Base-by-base conservation (phyloP, 2,888 invertebrate species). In the Hydrotaea diabolus region DNA sequence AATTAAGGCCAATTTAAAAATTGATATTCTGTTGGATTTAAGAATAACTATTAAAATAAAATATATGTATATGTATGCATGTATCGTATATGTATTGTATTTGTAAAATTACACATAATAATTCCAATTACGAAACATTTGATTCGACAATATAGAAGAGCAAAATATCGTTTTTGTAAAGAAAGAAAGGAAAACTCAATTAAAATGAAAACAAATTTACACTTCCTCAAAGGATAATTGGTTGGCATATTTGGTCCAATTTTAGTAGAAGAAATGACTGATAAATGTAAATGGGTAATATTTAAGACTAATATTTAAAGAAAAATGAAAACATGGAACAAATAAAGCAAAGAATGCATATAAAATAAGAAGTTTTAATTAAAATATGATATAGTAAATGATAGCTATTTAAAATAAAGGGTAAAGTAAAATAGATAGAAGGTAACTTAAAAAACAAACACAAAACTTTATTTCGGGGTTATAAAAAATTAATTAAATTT, bases 1-100 rank as follows among this genome's bases (percentile, higher is more conserved):
- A 76, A 76, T 84, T 49, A 78, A 84, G 78, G 78, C 80, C 84
- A 81, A 81, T 78, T 81, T 79, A 81, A 81, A 81, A 81, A 46
- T 80, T 72, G 46, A 49, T 77, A 26, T 74, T n/a, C 7, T 77
- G 59, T 53, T 59, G 57, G 31, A 64, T 21, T 72, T 59, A 31
- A 53, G 43, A 46, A 23, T 69, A 69, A 71, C 3, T 39, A 57
- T 73, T 21, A 43, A 21, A 64, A n/a, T 46, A 26, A 11, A 57
- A 57, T 49, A 74, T 66, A 59, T 59, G 59, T 66, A 66, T 64
- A 39, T 64, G 36, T 39, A 64, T 17, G n/a, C 23, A 57, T 59
- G 36, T 66, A 39, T 43, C 26, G 43, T 66, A 43, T 62, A 11
- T 2, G 3, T 2, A 31, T 4, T 31, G 62, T 39, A 69, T 69